Evolutionary conservation across 2,797 vertebrate species (phyloP), one percentile per base, ranked within the genome.

Genomic region (Hipposideros larvatus): DNA sequence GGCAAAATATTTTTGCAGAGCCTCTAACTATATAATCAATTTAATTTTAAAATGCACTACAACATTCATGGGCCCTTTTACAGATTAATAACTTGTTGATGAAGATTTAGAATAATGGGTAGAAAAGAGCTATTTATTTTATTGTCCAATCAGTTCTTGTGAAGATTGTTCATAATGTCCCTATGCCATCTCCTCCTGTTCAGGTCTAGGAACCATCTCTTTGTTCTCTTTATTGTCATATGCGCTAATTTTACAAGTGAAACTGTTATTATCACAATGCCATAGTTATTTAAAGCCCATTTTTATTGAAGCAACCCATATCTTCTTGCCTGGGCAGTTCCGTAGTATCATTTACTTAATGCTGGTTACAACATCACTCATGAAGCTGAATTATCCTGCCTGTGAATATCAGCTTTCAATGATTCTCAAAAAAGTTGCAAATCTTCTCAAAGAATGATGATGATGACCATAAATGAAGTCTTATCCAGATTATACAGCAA

Each of bases 361-460:
- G 21, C 14, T 19, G 41, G 7, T 26, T 87, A 22, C 11, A 37
- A 75, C 21, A 18, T 86, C 77, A 61, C 26, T 86, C 10, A 61
- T 31, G 7, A 28, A 57, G 57, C 48, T 41, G 2, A 51, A 77
- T 73, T 82, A 34, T 13, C 51, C 22, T 80, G 37, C 46, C 74
- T 4, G 2, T n/a, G 28, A 65, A 78, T 46, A 43, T 28, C 80
- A 26, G 16, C 46, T 77, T 65, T 22, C 26, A 68, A 11, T 55
- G 57, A 65, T 37, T 63, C 37, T 74, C 65, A 59, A n/a, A 65
- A 53, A 68, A 24, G 5, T 61, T 86, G 43, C 19, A 26, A 73
- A 51, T 68, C 53, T 91, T 84, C 65, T 66, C 57, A 90, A 94
- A 68, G 65, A 87, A 21, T 41, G 24, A 80, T 51, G 53, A 93